phyloP scores from a whole-genome alignment of 2,113 vertebrate genomes.

The Talpa occidentalis region DNA sequence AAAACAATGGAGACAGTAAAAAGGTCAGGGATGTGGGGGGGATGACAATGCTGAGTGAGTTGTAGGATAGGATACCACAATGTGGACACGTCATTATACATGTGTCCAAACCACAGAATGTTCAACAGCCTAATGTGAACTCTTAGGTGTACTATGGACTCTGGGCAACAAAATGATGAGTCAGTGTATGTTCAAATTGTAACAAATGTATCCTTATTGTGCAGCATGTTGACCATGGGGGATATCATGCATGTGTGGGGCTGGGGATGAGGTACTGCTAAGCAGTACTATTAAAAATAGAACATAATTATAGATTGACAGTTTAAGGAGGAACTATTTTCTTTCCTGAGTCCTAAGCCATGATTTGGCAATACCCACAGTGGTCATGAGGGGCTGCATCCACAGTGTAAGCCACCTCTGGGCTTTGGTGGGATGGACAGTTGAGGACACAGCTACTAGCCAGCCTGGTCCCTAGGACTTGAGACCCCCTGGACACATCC shows the following conservation, averaged over 20 bases:
- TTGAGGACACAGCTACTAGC: background rate
- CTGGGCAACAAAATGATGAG: too few species aligned
- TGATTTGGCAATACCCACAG: background rate
- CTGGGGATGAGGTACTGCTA: too few species aligned
- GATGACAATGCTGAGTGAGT: background rate
- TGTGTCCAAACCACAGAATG: background rate
- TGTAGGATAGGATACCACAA: background rate
- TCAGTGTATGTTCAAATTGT: background rate
- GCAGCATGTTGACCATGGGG: background rate
- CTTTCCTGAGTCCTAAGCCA: background rate
- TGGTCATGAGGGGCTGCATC: background rate
- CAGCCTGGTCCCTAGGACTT: background rate
- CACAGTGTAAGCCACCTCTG: background rate
- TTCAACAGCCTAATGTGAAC: background rate
- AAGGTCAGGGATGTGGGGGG: background rate
- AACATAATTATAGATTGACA: background rate
- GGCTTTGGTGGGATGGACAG: background rate
- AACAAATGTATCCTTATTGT: background rate
- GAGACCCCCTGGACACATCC: background rate
- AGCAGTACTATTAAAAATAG: background rate
- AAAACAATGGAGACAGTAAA: background rate
- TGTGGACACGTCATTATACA: background rate
- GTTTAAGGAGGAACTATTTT: background rate
- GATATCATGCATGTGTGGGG: too few species aligned
- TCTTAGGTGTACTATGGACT: background rate